Conservation (phyloP, 1,140 invertebrate genomes). For the Sarcophaga peregrina region DNA sequence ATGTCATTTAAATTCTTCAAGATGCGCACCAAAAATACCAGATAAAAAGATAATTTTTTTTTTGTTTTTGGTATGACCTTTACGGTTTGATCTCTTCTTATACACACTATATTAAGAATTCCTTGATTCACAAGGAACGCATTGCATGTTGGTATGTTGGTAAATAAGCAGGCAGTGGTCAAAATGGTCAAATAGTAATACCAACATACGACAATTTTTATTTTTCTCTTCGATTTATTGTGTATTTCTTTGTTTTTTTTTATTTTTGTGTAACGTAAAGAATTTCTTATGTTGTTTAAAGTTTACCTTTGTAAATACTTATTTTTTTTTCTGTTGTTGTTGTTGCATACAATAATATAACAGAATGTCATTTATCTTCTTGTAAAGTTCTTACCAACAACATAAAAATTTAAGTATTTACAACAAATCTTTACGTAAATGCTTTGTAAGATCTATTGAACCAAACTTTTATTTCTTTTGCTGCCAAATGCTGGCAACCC, state of each 20-base stretch:
- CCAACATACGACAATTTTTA: background rate
- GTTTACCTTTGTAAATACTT: background rate
- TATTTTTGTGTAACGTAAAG: background rate
- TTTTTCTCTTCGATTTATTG: background rate
- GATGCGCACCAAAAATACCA: background rate
- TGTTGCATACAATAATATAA: background rate
- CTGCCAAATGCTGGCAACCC: background rate
- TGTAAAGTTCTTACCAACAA: background rate
- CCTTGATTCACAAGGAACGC: background rate
- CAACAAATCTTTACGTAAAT: constrained; percentile 5
- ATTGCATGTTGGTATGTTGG: background rate
- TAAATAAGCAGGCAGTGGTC: background rate
- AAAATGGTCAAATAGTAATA: constrained; percentile 5
- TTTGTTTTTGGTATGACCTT: constrained; percentile 5
- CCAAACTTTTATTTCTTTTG: background rate
- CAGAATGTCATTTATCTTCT: constrained; percentile 19
- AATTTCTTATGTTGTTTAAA: background rate
- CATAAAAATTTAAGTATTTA: background rate
- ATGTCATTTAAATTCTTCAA: background rate
- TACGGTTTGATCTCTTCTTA: background rate
- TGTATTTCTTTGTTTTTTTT: background rate
- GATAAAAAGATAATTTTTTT: background rate
- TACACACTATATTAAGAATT: background rate
- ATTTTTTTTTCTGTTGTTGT: background rate
- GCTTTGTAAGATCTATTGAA: background rate